phyloP scores from a whole-genome alignment of 2,888 invertebrate genomes.

The Carpatolechia fugitivella region DNA sequence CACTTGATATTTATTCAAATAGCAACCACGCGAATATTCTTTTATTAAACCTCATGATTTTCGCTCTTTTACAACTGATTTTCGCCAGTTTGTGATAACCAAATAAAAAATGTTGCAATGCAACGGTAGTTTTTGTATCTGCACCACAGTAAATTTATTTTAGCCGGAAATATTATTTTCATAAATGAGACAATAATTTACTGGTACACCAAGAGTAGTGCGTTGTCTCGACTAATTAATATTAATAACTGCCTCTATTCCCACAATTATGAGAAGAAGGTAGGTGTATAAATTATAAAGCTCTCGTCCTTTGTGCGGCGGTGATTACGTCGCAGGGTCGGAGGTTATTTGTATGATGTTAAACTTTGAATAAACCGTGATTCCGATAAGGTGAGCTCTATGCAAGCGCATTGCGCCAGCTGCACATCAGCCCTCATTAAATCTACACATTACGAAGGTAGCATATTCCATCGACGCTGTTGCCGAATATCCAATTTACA shows the following conservation, averaged over 20 bases:
- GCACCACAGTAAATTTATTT: conserved; percentile 8
- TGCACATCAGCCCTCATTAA: conserved; percentile 36
- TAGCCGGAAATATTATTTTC: conserved; percentile 11
- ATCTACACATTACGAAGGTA: conserved; percentile 38
- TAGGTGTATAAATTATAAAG: conserved; percentile 13
- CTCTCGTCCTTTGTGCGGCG: conserved; percentile 6
- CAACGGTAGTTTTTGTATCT: not conserved
- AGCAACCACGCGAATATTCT: conserved; percentile 54
- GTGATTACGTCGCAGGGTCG: not conserved
- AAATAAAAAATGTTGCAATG: not conserved
- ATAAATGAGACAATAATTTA: conserved; percentile 15
- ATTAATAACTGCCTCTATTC: conserved; percentile 29
- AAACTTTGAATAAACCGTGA: not conserved
- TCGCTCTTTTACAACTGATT: conserved; percentile 20
- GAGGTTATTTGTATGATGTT: not conserved
- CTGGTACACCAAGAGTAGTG: conserved; percentile 10
- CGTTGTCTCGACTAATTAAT: conserved; percentile 28
- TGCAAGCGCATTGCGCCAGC: conserved; percentile 6
- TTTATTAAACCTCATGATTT: conserved; percentile 46
- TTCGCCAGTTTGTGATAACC: not conserved
- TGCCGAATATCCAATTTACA: conserved; percentile 52
- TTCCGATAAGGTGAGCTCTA: not conserved
- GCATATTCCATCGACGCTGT: conserved; percentile 43
- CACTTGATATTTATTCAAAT: conserved; percentile 73
- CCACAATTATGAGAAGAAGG: conserved; percentile 21